Conservation (phyloP, 2,888 invertebrate genomes). For the Plusia festucae region DNA sequence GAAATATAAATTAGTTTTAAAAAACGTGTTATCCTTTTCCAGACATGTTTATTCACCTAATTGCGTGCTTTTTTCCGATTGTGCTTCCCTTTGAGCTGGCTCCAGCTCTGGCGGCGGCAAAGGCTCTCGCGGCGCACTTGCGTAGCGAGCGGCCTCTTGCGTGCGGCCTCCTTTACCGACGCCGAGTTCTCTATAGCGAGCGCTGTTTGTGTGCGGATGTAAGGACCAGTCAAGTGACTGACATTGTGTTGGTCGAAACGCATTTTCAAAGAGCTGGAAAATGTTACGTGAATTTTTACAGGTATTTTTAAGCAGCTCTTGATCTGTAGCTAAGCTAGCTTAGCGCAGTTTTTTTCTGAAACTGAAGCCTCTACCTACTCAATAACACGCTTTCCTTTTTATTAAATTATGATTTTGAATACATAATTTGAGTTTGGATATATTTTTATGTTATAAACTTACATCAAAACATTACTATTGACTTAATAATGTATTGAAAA, state of each 20-base stretch:
- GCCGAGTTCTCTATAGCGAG: background rate
- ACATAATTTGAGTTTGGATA: background rate
- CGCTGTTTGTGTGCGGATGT: conserved; percentile 12
- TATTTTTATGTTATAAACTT: background rate
- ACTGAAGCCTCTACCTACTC: too few relatives aligned
- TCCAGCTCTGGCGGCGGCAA: conserved; percentile 36
- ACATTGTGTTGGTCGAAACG: conserved; percentile 1
- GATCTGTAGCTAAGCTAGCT: too few relatives aligned
- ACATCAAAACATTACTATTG: background rate
- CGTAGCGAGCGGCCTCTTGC: conserved; percentile 21
- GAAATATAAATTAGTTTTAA: background rate
- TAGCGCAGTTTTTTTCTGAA: background rate
- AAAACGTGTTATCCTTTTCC: conserved; percentile 30
- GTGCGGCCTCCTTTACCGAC: conserved; percentile 12
- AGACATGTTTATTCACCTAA: conserved; percentile 39
- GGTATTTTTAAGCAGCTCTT: background rate
- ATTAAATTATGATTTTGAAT: too few relatives aligned
- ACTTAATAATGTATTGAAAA: background rate
- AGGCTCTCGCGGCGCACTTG: conserved; percentile 34
- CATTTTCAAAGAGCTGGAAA: background rate
- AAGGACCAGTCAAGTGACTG: conserved; percentile 13
- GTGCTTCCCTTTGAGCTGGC: conserved; percentile 45
- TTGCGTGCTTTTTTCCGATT: conserved; percentile 48
- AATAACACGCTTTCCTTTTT: too few relatives aligned
- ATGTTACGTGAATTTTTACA: background rate